Percentiles rank a stretch among this genome's conserved stretches.
These are phyloP conservation scores for Chaetura pelagica DNA, from an alignment of 2,113 vertebrate genomes.

Conservation along the genomic window DNA sequence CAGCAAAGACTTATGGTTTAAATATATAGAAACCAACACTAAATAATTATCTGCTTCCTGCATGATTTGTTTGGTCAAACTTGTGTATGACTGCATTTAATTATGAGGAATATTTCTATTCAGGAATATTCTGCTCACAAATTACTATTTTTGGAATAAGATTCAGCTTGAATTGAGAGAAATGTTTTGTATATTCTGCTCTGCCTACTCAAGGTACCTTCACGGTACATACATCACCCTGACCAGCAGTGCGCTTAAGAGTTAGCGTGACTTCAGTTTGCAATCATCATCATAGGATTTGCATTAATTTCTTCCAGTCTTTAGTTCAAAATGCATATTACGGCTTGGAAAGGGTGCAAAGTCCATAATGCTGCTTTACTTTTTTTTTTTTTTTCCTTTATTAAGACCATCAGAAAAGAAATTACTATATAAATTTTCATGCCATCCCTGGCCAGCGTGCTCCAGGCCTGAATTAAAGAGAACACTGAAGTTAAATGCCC, in stretches of 20 bases:
- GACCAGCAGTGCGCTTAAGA: not conserved
- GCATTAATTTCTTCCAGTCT: not conserved
- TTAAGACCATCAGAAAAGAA: not conserved
- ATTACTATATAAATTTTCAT: not conserved
- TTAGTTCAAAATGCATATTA: not conserved
- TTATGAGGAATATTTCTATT: not conserved
- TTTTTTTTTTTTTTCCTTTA: not conserved
- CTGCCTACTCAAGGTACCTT: not conserved
- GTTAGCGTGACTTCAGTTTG: not conserved
- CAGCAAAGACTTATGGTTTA: not conserved
- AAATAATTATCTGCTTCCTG: not conserved
- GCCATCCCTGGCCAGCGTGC: not conserved
- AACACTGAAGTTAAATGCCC: not conserved
- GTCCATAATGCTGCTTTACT: not conserved
- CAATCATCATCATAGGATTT: not conserved
- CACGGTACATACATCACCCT: not conserved
- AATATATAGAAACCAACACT: not conserved
- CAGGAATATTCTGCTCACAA: not conserved
- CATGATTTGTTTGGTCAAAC: not conserved
- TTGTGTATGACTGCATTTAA: not conserved
- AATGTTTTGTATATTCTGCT: not conserved
- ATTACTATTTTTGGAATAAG: not conserved
- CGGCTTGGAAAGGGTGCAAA: not conserved
- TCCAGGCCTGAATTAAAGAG: not conserved
- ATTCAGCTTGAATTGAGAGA: not conserved